Base-by-base conservation (phyloP, 2,113 vertebrate species). In the Tyrannus savana region DNA sequence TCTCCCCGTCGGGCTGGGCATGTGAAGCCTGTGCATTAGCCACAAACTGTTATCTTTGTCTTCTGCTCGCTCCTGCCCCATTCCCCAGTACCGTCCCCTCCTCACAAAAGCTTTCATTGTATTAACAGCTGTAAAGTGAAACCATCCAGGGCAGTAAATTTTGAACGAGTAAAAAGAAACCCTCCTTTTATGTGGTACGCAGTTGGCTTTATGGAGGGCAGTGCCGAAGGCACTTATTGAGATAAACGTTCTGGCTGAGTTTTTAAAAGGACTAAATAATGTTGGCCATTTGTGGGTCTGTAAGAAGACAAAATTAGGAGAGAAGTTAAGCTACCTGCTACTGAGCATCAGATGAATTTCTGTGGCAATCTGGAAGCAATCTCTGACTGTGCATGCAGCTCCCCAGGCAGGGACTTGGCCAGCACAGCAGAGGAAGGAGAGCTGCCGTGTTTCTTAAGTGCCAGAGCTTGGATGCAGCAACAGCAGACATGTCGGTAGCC, bases 181-280 rank as follows among this genome's bases (percentile, higher is more conserved):
- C 46, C 68, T 90, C 60, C 69, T 93, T 93, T 90, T 86, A 90
- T 73, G 88, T 58, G 74, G 58, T 39, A 1, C 10, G 62, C 44
- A 87, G 84, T 25, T 76, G 77, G 77, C 86, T 93, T 93, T 84
- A 62, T 46, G 84, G 73, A 86, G 88, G 92, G 80, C 72, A 79
- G 44, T 14, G 52, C 79, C 53, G 24, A 87, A 89, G 92, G 92
- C 35, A 12, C 74, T 92, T 79, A 92, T 16, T 81, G 93, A 95
- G 90, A 96, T 92, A 96, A 96, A 95, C 5, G 30, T 77, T 93
- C 44, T 5, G 22, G 74, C 63, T 87, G 89, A 71, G 90, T 55
- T 89, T 93, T 93, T 93, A 84, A 96, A 95, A 89, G 88, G 85
- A 42, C 85, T 94, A 69, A 95, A 94, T 92, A 84, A 91, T 21